These are phyloP conservation scores for Synanthedon andrenaeformis DNA, from an alignment of 2,888 invertebrate species.

Conservation along the genomic window DNA sequence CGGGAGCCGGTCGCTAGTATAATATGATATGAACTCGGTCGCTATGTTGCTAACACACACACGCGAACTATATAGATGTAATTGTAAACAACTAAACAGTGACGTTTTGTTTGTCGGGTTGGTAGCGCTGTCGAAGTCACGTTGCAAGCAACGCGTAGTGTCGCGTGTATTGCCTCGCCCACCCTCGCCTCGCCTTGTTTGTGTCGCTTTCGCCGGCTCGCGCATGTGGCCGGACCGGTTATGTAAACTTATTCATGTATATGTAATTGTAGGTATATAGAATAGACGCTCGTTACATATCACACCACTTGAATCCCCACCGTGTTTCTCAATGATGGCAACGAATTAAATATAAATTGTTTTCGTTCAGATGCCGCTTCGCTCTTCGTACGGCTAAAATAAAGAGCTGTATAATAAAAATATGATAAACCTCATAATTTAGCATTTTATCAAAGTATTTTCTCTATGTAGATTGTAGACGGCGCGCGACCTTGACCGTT, in stretches of 20 bases:
- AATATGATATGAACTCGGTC: too few relatives aligned
- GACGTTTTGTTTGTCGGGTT: slow-evolving; percentile 30
- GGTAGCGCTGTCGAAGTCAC: slow-evolving; percentile 44
- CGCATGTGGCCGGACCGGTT: not conserved
- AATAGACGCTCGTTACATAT: not conserved
- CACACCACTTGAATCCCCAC: not conserved
- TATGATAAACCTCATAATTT: too few relatives aligned
- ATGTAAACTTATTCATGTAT: not conserved
- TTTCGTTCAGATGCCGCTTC: too few relatives aligned
- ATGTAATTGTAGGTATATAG: not conserved
- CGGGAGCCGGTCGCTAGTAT: too few relatives aligned
- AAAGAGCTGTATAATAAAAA: too few relatives aligned
- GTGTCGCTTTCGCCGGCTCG: slow-evolving; percentile 8
- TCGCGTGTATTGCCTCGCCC: slow-evolving; percentile 37
- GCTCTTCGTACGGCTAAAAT: too few relatives aligned
- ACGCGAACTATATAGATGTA: slow-evolving; percentile 24
- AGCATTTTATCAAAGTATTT: too few relatives aligned
- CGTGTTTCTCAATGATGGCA: not conserved
- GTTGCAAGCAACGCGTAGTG: slow-evolving; percentile 54
- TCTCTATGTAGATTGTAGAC: too few relatives aligned
- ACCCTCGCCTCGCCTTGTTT: slow-evolving; percentile 28
- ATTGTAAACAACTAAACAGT: too few relatives aligned
- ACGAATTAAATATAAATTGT: not conserved
- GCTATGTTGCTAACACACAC: slow-evolving; percentile 15
- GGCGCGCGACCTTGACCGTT: too few relatives aligned